Evolutionary conservation across 2,113 vertebrate species (phyloP).

Genomic region (Zosterops japonicus): DNA sequence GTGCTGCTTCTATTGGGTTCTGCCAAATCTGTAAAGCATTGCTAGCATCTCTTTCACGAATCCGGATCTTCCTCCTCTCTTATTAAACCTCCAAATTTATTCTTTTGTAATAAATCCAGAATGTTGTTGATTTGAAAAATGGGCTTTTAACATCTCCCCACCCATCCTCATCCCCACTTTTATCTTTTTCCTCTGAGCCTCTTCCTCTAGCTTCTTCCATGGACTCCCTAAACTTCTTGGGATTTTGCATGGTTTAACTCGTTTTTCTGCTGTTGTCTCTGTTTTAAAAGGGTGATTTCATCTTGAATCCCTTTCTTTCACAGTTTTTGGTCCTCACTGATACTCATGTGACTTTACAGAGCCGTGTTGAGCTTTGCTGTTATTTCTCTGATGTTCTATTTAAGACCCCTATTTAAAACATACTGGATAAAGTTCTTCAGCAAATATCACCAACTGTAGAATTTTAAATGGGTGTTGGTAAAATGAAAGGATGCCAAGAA

Average conservation of each 20-base stretch:
- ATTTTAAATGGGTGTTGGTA: not conserved
- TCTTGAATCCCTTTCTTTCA: not conserved
- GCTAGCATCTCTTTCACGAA: not conserved
- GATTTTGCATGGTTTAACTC: not conserved
- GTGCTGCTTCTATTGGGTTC: not conserved
- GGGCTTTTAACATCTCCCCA: not conserved
- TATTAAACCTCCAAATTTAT: not conserved
- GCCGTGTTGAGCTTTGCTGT: not conserved
- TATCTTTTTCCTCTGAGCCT: not conserved
- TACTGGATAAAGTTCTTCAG: not conserved
- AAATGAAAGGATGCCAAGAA: not conserved
- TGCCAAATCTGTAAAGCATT: not conserved
- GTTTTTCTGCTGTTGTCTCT: not conserved
- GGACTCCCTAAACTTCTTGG: not conserved
- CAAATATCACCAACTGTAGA: not conserved
- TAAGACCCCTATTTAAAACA: not conserved
- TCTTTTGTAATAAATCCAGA: not conserved
- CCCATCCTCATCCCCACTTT: not conserved
- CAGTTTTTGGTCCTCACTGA: not conserved
- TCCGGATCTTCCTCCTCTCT: not conserved
- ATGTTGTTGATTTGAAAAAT: not conserved
- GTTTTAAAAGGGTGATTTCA: not conserved
- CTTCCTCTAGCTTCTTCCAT: not conserved
- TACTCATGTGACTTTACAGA: not conserved
- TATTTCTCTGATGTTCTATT: not conserved